Conservation (phyloP, 2,797 vertebrate genomes). For the Tapirus indicus region DNA sequence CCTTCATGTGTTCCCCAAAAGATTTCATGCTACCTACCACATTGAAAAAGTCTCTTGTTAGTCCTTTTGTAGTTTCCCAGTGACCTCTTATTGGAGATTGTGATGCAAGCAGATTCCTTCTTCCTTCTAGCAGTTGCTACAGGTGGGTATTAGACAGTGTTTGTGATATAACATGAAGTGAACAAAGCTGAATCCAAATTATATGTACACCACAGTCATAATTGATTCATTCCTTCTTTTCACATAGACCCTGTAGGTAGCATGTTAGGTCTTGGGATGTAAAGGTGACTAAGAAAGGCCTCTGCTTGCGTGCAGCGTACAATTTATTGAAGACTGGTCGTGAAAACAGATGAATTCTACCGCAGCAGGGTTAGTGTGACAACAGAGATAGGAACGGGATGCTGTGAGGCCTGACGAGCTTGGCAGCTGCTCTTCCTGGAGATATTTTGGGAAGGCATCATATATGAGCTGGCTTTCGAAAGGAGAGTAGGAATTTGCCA, state of each 20-base stretch:
- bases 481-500: neutral
- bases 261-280: neutral
- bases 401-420: neutral
- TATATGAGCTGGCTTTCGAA: neutral
- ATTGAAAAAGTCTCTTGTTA: neutral
- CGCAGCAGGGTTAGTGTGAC: neutral
- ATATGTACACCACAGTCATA: neutral
- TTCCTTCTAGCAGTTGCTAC: neutral
- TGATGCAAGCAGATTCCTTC: neutral
- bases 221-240: conserved; percentile 24
- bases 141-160: neutral
- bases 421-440: neutral
- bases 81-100: neutral
- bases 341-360: neutral
- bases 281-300: neutral
- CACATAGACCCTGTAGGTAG: neutral
- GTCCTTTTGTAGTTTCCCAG: neutral
- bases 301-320: neutral
- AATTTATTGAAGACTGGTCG: neutral
- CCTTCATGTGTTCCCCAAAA: neutral
- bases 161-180: neutral
- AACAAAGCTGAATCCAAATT: neutral
- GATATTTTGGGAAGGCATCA: neutral
- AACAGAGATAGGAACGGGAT: neutral
- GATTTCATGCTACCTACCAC: neutral